These are phyloP conservation scores for Lindbergichthys nudifrons DNA, from an alignment of 2,797 vertebrate species.

Conservation along the genomic window DNA sequence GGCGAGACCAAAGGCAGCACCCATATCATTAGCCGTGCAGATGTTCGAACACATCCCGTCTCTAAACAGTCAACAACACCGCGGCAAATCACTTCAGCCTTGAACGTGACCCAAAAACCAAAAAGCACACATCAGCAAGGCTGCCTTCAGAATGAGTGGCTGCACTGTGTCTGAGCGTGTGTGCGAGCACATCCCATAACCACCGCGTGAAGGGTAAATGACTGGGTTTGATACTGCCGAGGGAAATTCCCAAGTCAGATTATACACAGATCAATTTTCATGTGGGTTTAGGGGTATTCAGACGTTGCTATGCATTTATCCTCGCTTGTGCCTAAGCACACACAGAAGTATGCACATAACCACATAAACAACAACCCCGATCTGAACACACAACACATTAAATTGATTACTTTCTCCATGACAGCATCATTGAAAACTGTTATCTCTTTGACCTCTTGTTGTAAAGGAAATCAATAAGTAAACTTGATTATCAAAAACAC, in stretches of 20 bases:
- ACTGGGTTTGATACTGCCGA: slow-evolving; percentile 64
- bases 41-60: slow-evolving; percentile 60
- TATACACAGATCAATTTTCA: slow-evolving; percentile 79
- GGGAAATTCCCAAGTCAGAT: slow-evolving; percentile 74
- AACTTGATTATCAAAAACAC: slow-evolving; percentile 20
- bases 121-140: slow-evolving; percentile 55
- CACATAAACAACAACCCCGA: background rate
- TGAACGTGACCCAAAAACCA: slow-evolving; percentile 73
- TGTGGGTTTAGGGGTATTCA: slow-evolving; percentile 63
- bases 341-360: slow-evolving; percentile 16
- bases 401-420: slow-evolving; percentile 32
- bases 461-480: slow-evolving; percentile 41
- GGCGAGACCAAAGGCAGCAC: slow-evolving; percentile 56
- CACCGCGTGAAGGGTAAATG: slow-evolving; percentile 73
- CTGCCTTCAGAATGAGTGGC: slow-evolving; percentile 47
- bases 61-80: slow-evolving; percentile 64
- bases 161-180: slow-evolving; percentile 39
- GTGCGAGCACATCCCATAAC: slow-evolving; percentile 58
- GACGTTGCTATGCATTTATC: slow-evolving; percentile 67
- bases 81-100: slow-evolving; percentile 66
- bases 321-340: slow-evolving; percentile 44
- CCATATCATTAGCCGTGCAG: slow-evolving; percentile 67
- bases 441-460: slow-evolving; percentile 38
- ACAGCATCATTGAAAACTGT: slow-evolving; percentile 34
- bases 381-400: slow-evolving; percentile 30